Evolutionary conservation across 2,113 vertebrate genomes (phyloP).

Genomic region (Sebastes fasciatus): DNA sequence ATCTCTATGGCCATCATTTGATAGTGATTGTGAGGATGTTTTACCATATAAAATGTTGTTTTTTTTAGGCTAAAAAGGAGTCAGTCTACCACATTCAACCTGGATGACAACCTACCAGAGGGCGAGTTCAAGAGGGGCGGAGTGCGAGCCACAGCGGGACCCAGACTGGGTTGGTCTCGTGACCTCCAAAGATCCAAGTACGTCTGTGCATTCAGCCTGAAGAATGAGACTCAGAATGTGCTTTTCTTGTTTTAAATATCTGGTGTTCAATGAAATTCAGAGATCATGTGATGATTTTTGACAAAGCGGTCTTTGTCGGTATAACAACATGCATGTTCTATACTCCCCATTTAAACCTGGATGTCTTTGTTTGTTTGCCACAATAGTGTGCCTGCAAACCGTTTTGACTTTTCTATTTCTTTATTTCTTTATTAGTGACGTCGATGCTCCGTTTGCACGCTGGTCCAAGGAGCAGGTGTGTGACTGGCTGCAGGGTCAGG

Average conservation of each 20-base stretch:
- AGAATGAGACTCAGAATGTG: slow-evolving; percentile 34
- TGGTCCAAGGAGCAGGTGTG: slow-evolving; percentile 98
- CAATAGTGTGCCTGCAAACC: not conserved
- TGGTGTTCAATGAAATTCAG: slow-evolving; percentile 10
- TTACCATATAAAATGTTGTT: not conserved
- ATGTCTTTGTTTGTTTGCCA: not conserved
- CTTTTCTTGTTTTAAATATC: slow-evolving; percentile 36
- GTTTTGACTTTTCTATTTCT: not conserved
- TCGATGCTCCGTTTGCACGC: slow-evolving; percentile 96
- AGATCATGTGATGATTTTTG: not conserved
- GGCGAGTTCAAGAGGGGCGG: slow-evolving; percentile 95
- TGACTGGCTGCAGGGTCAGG: slow-evolving; percentile 95
- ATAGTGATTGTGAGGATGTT: not conserved
- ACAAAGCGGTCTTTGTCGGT: slow-evolving; percentile 15
- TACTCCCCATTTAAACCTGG: not conserved
- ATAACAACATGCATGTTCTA: slow-evolving; percentile 7
- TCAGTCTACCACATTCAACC: slow-evolving; percentile 96
- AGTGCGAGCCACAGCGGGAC: slow-evolving; percentile 94
- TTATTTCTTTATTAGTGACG: slow-evolving; percentile 83
- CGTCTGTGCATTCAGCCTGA: slow-evolving; percentile 62
- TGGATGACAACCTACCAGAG: slow-evolving; percentile 92
- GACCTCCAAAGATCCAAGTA: slow-evolving; percentile 92
- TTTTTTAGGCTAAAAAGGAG: slow-evolving; percentile 91
- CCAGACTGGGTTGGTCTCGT: slow-evolving; percentile 95
- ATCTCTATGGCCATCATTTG: not conserved